These are phyloP conservation scores for Zophobas atratus DNA, from an alignment of 1,140 invertebrate species.

Conservation along the genomic window DNA sequence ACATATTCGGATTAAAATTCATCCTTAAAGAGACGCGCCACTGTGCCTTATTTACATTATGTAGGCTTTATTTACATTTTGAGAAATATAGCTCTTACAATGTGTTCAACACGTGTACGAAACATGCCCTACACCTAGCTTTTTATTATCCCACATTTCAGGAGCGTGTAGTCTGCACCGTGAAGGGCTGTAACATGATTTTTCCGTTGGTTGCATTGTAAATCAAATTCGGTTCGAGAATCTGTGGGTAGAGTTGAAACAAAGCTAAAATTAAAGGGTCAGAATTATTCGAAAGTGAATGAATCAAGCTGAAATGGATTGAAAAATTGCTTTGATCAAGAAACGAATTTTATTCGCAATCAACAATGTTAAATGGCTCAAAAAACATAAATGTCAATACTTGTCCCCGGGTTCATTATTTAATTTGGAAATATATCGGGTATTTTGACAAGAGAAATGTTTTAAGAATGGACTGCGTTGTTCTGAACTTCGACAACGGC, in stretches of 20 bases:
- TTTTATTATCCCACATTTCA: constrained; percentile 16
- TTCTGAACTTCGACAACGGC: neutral
- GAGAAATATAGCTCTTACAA: constrained; percentile 24
- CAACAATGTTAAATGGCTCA: constrained; percentile 16
- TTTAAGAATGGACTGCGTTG: neutral
- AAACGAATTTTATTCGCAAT: constrained; percentile 16
- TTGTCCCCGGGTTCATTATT: constrained; percentile 1
- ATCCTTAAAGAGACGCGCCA: constrained; percentile 26
- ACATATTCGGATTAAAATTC: constrained; percentile 23
- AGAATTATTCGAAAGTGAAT: constrained; percentile 3
- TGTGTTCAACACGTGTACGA: constrained; percentile 28
- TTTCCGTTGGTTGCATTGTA: constrained; percentile 1
- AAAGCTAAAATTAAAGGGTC: constrained; percentile 38
- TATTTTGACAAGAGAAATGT: neutral
- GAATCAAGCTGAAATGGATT: constrained; percentile 26
- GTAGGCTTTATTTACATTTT: constrained; percentile 30
- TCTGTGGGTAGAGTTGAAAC: constrained; percentile 19
- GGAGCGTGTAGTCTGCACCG: neutral
- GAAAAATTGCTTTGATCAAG: constrained; percentile 29
- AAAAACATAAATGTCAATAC: neutral
- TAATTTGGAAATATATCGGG: neutral
- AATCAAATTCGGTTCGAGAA: constrained; percentile 36
- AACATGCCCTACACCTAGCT: neutral
- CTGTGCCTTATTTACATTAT: constrained; percentile 39
- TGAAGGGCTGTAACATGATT: constrained; percentile 11